phyloP scores from a whole-genome alignment of 2,113 vertebrate genomes.

The Cairina moschata region DNA sequence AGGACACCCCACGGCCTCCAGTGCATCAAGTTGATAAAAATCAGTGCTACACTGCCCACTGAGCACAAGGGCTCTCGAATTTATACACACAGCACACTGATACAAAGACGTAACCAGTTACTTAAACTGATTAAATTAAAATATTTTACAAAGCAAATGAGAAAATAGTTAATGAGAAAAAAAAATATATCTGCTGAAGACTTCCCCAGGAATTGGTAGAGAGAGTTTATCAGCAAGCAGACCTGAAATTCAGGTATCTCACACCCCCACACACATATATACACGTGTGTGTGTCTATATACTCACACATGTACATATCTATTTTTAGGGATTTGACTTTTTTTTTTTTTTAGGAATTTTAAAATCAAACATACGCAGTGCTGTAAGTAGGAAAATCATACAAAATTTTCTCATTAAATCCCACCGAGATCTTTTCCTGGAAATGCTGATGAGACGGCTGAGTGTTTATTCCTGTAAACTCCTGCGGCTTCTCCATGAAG shows the following conservation, averaged over 20 bases:
- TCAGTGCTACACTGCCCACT: rapidly evolving
- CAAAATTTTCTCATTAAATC: background rate
- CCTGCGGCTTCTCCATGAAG: background rate
- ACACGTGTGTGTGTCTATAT: background rate
- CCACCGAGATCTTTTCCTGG: background rate
- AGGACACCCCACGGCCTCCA: background rate
- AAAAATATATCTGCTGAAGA: background rate
- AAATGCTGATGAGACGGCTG: background rate
- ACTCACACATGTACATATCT: background rate
- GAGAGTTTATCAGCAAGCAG: background rate
- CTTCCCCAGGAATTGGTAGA: background rate
- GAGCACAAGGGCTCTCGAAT: rapidly evolving
- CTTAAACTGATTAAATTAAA: background rate
- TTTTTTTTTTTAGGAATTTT: background rate
- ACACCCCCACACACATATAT: background rate
- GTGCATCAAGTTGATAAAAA: rapidly evolving
- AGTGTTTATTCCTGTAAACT: background rate
- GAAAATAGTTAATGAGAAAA: background rate
- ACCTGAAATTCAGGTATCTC: background rate
- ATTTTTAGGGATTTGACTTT: background rate
- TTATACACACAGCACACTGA: rapidly evolving
- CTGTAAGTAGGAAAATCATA: background rate
- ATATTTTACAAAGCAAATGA: background rate
- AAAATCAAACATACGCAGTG: background rate
- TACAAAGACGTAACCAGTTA: background rate